Evolutionary conservation across 1,140 invertebrate genomes (phyloP), one percentile per base, ranked within the genome.

Genomic region (Acarapis woodi): DNA sequence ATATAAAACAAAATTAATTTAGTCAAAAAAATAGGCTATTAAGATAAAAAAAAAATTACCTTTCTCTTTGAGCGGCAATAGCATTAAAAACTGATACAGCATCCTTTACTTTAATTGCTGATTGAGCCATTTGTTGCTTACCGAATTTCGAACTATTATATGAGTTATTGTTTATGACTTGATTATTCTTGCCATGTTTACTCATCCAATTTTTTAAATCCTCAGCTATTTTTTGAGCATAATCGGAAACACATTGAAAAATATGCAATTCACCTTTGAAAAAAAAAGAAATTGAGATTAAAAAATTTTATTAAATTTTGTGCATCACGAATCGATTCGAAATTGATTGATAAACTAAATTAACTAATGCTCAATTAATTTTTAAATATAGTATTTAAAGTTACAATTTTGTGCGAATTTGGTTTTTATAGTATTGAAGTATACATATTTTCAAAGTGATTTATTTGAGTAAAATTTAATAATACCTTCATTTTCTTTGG

Each of bases 191-290:
- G 37, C 76, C 77, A 45, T 40, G 26, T 29, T 37, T 20, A 9
- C 64, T 64, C 48, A 76, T 66, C 39, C 75, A 56, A 49, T 71
- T 63, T 51, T 80, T 74, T 37, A 83, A 61, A 49, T 82, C 77
- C 57, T 80, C 74, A 8, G 78, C 77, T 38, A 83, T 59, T 42
- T 78, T 71, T 51, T 77, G 69, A n/a, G 77, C 74, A 42, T 75
- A 71, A 36, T 44, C 30, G 33, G 44, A 39, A 3, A 42, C 38
- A 43, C 48, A 53, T 62, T 96, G 88, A 60, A 97, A 97, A 53
- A 97, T 96, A 60, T 97, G 90, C 72, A 97, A 90, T 61, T 97
- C 88, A 2, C 79, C 68, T 34, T 70, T 14, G 43, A 42, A 29
- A 37, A 24, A 5, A 21, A 24, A 35, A 16, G n/a, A 3, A 29